Percentiles rank a stretch among this genome's conserved stretches.
phyloP scores from a whole-genome alignment of 1,140 invertebrate species.

The Campoletis sonorensis region DNA sequence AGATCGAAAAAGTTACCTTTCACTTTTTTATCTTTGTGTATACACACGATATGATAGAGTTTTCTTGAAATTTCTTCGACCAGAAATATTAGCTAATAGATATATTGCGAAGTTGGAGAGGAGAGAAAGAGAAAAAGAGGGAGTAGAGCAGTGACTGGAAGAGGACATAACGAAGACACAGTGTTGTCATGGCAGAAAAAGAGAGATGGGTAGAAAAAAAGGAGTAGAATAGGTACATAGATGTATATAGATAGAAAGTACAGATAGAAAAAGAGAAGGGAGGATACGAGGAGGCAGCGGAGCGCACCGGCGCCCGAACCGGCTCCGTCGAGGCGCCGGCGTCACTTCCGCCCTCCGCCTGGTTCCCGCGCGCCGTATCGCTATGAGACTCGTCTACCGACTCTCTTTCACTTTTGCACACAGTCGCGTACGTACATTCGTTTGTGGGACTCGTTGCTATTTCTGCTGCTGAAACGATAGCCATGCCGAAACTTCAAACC shows the following conservation, averaged over 20 bases:
- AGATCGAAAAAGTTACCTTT: not conserved
- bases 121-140: not conserved
- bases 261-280: conserved; percentile 57
- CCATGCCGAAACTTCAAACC: conserved; percentile 34
- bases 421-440: conserved; percentile 22
- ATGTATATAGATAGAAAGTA: conserved; percentile 30
- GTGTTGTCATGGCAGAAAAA: conserved; percentile 55
- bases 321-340: conserved; percentile 77
- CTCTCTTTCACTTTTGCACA: conserved; percentile 45
- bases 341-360: conserved; percentile 72
- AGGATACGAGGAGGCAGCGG: conserved; percentile 69
- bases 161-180: conserved; percentile 75
- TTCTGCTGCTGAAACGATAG: conserved; percentile 34
- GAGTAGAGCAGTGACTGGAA: conserved; percentile 56
- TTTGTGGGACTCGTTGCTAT: conserved; percentile 34
- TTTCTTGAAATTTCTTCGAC: conserved; percentile 47
- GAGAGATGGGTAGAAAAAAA: conserved; percentile 47
- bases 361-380: conserved; percentile 54
- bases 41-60: not conserved
- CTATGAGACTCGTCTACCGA: conserved; percentile 44
- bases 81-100: conserved; percentile 64
- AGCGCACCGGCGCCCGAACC: conserved; percentile 74
- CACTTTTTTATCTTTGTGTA: not conserved
- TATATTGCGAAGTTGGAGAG: conserved; percentile 50
- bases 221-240: conserved; percentile 25